Conservation (phyloP, 2,113 vertebrate species). For the Poecilia latipinna region DNA sequence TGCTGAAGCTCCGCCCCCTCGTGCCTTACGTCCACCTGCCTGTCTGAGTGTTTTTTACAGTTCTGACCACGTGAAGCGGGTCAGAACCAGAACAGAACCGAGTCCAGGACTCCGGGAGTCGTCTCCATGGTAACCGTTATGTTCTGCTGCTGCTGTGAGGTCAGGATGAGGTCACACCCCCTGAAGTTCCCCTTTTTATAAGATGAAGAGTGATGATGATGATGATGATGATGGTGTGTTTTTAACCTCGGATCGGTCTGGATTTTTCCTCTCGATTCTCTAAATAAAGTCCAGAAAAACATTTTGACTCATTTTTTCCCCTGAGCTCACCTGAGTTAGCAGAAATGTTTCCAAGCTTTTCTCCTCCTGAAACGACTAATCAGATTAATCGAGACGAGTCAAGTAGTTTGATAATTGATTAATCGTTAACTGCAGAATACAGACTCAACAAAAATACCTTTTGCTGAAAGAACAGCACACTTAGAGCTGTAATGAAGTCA, state of each 20-base stretch:
- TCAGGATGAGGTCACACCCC: too few species aligned
- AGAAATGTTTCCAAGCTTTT: neutral
- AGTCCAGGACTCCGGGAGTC: neutral
- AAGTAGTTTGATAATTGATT: too few species aligned
- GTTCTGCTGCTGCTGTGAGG: too few species aligned
- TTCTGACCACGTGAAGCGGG: slow-evolving; percentile 7
- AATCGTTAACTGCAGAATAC: too few species aligned
- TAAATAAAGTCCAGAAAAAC: slow-evolving; percentile 40
- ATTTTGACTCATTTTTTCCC: slow-evolving; percentile 2
- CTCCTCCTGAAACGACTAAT: too few species aligned
- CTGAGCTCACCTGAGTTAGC: neutral
- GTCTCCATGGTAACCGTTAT: too few species aligned
- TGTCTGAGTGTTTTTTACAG: neutral
- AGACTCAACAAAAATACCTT: too few species aligned
- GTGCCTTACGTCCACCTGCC: slow-evolving; percentile 66
- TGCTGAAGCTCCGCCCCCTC: slow-evolving; percentile 28
- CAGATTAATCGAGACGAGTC: too few species aligned
- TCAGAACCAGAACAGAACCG: neutral
- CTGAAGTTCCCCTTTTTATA: neutral
- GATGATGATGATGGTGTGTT: neutral
- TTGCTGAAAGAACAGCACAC: too few species aligned
- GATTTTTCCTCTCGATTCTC: neutral
- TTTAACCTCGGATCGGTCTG: neutral
- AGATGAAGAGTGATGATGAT: neutral
- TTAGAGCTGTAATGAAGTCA: too few species aligned